Conservation (phyloP, 2,888 invertebrate species). For the Drosophila fungiperda region DNA sequence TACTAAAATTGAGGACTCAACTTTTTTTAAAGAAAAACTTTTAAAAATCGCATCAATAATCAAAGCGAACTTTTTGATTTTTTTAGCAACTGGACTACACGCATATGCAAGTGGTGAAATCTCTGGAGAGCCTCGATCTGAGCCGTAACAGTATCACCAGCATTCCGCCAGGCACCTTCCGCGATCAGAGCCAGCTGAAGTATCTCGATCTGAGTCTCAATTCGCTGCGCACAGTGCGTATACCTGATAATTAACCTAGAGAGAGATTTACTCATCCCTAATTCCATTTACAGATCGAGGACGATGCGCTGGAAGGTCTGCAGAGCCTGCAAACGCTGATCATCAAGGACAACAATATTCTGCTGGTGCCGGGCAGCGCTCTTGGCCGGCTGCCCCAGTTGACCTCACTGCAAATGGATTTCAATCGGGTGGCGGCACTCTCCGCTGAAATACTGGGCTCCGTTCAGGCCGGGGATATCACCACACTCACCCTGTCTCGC, state of each 20-base stretch:
- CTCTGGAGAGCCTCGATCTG: constrained; percentile 91
- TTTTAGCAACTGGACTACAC: constrained; percentile 91
- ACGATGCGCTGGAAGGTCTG: constrained; percentile 94
- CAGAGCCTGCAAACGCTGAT: constrained; percentile 91
- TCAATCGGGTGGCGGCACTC: constrained; percentile 94
- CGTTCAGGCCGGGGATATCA: constrained; percentile 89
- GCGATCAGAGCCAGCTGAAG: constrained; percentile 89
- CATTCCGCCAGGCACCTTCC: constrained; percentile 92
- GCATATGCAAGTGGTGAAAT: constrained; percentile 88
- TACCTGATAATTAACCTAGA: not conserved
- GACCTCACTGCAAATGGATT: constrained; percentile 91
- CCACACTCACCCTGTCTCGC: constrained; percentile 90
- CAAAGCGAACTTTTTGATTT: constrained; percentile 29
- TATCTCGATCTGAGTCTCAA: constrained; percentile 94
- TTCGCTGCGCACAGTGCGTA: constrained; percentile 92
- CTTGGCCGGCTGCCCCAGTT: constrained; percentile 91
- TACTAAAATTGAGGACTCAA: not conserved
- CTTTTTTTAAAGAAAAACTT: not conserved
- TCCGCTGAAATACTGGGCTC: constrained; percentile 92
- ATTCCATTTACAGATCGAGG: constrained; percentile 89
- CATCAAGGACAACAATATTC: constrained; percentile 94
- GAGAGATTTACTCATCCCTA: not conserved
- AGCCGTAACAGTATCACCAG: constrained; percentile 94
- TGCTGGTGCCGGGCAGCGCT: constrained; percentile 93
- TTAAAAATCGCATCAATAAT: not conserved